A percentile compares a stretch with the other conserved stretches of the same genome.
Conservation (phyloP, 1,140 invertebrate genomes). For the Pogonomyrmex californicus region DNA sequence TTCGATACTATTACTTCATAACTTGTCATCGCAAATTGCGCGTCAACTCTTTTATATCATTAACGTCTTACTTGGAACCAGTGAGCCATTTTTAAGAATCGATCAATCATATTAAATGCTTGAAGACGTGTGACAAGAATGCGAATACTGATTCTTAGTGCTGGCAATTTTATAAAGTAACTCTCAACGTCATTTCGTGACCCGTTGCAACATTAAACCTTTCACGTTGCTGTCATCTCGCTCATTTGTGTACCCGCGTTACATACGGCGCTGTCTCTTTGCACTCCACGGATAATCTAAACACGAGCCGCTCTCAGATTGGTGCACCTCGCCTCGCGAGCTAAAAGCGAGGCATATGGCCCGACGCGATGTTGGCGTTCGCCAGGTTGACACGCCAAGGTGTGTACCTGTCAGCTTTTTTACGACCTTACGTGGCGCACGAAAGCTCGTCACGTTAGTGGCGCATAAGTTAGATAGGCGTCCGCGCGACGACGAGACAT, state of each 20-base stretch:
- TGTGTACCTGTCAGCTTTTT: constrained; percentile 58
- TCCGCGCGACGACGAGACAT: constrained; percentile 57
- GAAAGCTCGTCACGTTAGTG: constrained; percentile 71
- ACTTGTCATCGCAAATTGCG: background rate
- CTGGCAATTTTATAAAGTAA: background rate
- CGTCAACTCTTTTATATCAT: background rate
- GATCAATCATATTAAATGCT: background rate
- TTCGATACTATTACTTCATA: background rate
- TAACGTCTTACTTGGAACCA: background rate
- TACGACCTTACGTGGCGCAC: constrained; percentile 72
- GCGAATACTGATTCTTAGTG: background rate
- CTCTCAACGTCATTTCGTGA: constrained; percentile 25
- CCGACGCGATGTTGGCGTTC: constrained; percentile 31
- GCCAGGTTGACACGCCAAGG: constrained; percentile 42
- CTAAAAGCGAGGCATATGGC: constrained; percentile 77
- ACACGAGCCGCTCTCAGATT: constrained; percentile 65
- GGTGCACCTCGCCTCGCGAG: constrained; percentile 59
- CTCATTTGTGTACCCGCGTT: constrained; percentile 25
- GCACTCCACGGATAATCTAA: constrained; percentile 64
- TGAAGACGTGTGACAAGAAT: background rate
- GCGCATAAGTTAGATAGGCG: constrained; percentile 36
- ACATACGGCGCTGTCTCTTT: background rate
- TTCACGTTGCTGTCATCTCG: constrained; percentile 14
- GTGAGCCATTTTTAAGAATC: background rate
- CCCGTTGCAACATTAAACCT: constrained; percentile 13